Evolutionary conservation across 2,113 vertebrate species (phyloP), one percentile per base, ranked within the genome.

Genomic region (Engystomops pustulosus): DNA sequence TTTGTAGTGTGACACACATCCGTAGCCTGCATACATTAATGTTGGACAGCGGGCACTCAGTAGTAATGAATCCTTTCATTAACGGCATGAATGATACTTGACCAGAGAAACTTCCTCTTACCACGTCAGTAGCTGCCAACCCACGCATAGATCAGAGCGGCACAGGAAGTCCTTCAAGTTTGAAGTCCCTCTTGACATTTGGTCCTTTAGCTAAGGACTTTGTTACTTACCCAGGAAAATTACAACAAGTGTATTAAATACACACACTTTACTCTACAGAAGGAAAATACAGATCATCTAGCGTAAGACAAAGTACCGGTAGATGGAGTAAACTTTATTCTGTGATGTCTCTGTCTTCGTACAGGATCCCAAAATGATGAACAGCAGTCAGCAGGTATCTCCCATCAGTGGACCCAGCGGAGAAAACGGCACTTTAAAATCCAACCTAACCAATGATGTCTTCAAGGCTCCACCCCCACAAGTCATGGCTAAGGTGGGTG

Each of bases 361-460:
- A 23, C 65, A 93, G 92, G 92, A 93, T 0, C 32, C 79, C 1
- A 86, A 84, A 18, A 6, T 65, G 77, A 83, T 88, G 30, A 85
- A 60, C 86, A 85, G 75, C 85, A 90, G 88, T 86, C 87, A 86
- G 0, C 77, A 86, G 3, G 67, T 74, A 75, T 47, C 62, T 8
- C 67, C 72, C 27, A 70, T 60, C 75, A 55, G 7, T 83, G 86
- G 2, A 9, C 69, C n/a, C 36, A 80, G 76, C 6, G 77, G 80
- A 20, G 90, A 89, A 60, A 90, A 90, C 9, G 88, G 89, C 27
- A 86, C 85, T 8, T 76, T 81, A 23, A 79, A n/a, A 23, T 47
- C 62, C 38, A 53, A 32, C 23, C 82, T 55, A 23, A 23, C 44
- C 36, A 17, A 69, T 9, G 82, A 84, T 44, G 82, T 45, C 41